A percentile compares a stretch with the other conserved stretches of the same genome.
Conservation (phyloP, 1,140 invertebrate species). For the Pseudomyrmex dendroicus region DNA sequence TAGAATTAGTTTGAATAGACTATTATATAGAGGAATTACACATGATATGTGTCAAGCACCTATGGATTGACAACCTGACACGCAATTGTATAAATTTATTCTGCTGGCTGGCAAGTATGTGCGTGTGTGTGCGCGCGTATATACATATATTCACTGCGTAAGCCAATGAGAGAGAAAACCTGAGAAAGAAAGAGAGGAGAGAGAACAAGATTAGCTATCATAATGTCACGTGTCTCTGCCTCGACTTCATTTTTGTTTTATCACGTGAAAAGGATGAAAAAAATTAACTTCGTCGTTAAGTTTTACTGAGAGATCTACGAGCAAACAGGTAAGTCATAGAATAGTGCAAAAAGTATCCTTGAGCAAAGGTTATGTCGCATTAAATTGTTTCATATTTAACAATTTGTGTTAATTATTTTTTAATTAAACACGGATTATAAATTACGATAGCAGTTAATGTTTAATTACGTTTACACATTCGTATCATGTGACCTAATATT, state of each 20-base stretch:
- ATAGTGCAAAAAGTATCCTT: neutral
- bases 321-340: conserved; percentile 36
- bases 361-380: conserved; percentile 57
- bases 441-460: conserved; percentile 27
- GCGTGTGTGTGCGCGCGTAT: neutral
- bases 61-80: conserved; percentile 13
- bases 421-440: neutral
- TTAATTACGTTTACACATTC: neutral
- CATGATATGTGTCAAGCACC: neutral
- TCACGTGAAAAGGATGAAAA: conserved; percentile 73
- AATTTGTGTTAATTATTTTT: neutral
- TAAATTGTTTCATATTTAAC: conserved; percentile 28
- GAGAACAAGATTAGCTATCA: conserved; percentile 61
- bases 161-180: conserved; percentile 15
- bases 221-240: conserved; percentile 70
- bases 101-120: neutral
- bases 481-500: neutral
- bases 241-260: conserved; percentile 69
- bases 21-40: neutral
- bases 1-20: neutral
- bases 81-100: conserved; percentile 59
- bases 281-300: conserved; percentile 54
- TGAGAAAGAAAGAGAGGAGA: too few species aligned
- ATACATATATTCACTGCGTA: neutral
- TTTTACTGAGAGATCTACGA: conserved; percentile 41